Evolutionary conservation across 64 coral and sea anemone genomes (phyloP), one percentile per base, ranked within the genome.

Genomic region (Montipora cactus): DNA sequence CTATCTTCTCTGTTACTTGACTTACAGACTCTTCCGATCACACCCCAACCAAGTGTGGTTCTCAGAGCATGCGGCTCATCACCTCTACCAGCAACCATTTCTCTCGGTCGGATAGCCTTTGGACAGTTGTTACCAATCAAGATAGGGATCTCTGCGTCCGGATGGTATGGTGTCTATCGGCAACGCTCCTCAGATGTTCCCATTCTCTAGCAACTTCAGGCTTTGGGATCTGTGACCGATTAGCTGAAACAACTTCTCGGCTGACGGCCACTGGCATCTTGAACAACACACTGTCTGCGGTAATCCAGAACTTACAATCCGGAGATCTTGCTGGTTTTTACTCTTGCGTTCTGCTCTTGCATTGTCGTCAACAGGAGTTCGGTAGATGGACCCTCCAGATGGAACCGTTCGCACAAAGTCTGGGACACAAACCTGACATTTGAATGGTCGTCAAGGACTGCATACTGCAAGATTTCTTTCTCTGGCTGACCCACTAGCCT

Each of bases 341-440:
- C 83, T 80, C 78, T 51, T 4, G 86, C 81, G 13, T 95, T 95
- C 14, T 84, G 52, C 69, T 95, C 44, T 81, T 95, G 76, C 48
- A 95, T 81, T 53, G 51, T 53, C 1, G 51, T 53, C 51, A 53
- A 53, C 51, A 53, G 67, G 18, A 81, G 52, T 37, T 95, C 81
- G 74, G 94, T 95, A 14, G 81, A 71, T 52, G 94, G 94, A 8
- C 89, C 94, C 19, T 91, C 44, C n/a, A 95, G 64, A 47, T 76
- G 77, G 23, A 95, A 85, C 52, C 71, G 62, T 14, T 89, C 77
- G 51, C 92, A 94, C n/a, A 89, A 48, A 51, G 73, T 78, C 44
- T 93, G 28, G 67, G 91, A 75, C 59, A 87, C 73, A 87, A 93
- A 93, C 77, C 81, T 67, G 44, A 93, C 91, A 87, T 93, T 87